Conservation (phyloP, 2,797 vertebrate species). For the Tachyglossus aculeatus region DNA sequence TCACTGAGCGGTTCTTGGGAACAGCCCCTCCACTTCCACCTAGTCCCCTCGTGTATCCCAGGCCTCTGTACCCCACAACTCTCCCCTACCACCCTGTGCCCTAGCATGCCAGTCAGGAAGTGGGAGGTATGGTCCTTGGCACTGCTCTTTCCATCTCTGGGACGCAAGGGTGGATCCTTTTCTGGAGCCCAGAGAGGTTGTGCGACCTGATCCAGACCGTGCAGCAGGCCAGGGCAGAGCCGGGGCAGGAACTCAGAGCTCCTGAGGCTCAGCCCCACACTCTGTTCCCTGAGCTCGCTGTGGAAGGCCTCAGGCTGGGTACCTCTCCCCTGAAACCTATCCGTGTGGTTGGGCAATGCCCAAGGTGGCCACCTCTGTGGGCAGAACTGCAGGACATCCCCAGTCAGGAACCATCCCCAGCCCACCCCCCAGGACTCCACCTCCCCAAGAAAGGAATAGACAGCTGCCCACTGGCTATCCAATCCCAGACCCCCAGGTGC, state of each 20-base stretch:
- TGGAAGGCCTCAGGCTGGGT: no score
- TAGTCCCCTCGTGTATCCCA: not conserved
- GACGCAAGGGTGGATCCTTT: no score
- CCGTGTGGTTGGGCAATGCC: no score
- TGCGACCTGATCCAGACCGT: not conserved
- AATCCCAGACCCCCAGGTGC: not conserved
- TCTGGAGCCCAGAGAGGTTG: not conserved
- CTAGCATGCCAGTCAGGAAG: fast-evolving
- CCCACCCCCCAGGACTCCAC: no score
- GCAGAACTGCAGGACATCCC: no score
- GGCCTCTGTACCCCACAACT: not conserved
- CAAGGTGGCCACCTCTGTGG: no score
- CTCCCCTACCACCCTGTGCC: fast-evolving
- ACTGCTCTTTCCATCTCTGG: not conserved
- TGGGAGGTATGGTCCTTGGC: not conserved
- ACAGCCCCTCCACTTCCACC: not conserved
- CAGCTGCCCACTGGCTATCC: not conserved
- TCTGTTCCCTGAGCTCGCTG: no score
- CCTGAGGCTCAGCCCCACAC: no score
- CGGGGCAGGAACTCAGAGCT: not conserved
- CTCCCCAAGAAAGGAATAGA: no score
- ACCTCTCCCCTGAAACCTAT: no score
- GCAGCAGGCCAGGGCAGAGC: not conserved
- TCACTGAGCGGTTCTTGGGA: not conserved
- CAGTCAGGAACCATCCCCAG: no score